Evolutionary conservation across 2,797 vertebrate species (phyloP).

Genomic region (Uromys caudimaculatus): DNA sequence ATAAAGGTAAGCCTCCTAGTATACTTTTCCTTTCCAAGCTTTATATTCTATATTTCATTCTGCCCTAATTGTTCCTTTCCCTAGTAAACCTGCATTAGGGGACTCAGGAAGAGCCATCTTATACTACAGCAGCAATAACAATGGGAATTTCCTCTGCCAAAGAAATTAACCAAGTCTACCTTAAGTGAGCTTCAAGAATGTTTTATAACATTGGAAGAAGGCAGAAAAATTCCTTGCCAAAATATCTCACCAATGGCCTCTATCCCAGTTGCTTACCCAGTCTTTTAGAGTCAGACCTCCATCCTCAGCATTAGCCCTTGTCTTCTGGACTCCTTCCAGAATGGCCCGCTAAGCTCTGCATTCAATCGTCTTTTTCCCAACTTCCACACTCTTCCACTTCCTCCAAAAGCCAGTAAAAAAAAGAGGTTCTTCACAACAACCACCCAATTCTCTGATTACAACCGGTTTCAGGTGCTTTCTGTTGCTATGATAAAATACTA

Average conservation of each 20-base stretch:
- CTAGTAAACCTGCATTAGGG: background rate
- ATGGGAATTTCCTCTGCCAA: background rate
- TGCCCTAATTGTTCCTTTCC: background rate
- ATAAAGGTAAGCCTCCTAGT: background rate
- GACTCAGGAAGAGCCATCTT: no score
- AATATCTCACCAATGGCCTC: background rate
- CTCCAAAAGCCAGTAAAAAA: background rate
- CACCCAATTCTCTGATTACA: no score
- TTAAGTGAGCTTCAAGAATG: background rate
- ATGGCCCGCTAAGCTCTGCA: background rate
- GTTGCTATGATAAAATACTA: background rate
- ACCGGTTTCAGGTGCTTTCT: background rate
- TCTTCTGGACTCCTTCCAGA: background rate
- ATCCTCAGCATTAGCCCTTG: background rate
- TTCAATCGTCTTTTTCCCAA: background rate
- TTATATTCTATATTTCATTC: background rate
- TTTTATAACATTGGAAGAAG: background rate
- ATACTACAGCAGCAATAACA: background rate
- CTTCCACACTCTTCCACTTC: background rate
- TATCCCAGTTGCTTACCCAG: no score
- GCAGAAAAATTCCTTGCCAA: background rate
- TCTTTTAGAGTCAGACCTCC: background rate
- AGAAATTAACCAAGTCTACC: background rate
- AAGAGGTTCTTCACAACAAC: background rate
- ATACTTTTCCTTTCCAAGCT: no score